Base-by-base conservation (phyloP, 2,888 invertebrate genomes). In the Xestia ashworthii region DNA sequence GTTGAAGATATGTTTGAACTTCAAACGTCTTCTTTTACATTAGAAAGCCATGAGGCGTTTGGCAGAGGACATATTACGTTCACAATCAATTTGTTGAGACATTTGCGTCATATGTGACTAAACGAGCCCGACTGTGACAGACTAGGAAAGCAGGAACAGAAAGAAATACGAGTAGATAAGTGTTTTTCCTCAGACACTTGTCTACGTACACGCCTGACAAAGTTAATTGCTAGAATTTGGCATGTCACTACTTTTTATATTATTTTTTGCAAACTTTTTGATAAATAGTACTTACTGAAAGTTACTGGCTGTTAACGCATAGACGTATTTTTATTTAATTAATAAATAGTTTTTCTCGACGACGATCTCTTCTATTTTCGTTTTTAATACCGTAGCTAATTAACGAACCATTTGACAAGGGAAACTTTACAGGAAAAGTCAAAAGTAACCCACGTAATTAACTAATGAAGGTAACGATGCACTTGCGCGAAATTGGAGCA, bases 401-500 rank as follows among this genome's bases (percentile, higher is more conserved):
- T 66, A 81, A 71, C 25, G 14, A 67, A 67, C 1, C 60, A 68
- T 25, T 68, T 69, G 68, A 72, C 12, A 74, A 48, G 38, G 74
- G 58, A 81, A 71, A 67, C 16, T 70, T 71, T 60, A 79, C 71
- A 67, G 64, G 58, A 64, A 82, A 74, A 78, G 62, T 78, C 67
- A 50, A 71, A 82, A 67, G 16, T 78, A 68, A 67, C 60, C 68
- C 68, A 65, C 69, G 55, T 73, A 80, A 76, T 77, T 16, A 82
- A 81, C 53, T 76, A 85, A 82, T 80, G 58, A 82, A 86, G 79
- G 84, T 84, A 84, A 84, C 76, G 78, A 78, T 83, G 79, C 86
- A 88, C 85, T 87, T 89, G 81, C 80, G 50, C 73, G 82, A 86
- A 92, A 90, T 88, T 92, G 91, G 94, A 88, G 86, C 93, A 93